These are phyloP conservation scores for Periplaneta americana DNA, from an alignment of 1,140 invertebrate species.

Conservation along the genomic window DNA sequence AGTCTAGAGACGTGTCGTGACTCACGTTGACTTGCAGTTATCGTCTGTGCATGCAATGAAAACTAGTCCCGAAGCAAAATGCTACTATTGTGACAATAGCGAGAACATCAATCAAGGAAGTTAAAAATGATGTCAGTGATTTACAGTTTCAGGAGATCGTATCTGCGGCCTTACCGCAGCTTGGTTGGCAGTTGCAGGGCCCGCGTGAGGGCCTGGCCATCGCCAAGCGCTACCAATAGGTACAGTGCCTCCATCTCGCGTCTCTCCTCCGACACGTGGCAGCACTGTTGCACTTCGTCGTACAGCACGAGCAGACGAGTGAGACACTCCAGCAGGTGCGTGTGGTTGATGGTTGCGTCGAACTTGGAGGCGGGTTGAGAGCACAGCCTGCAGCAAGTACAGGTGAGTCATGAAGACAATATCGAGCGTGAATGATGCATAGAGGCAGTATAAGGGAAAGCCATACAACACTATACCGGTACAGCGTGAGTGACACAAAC, in stretches of 20 bases:
- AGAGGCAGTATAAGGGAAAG: background rate
- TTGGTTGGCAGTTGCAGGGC: background rate
- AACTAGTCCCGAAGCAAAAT: too few species aligned
- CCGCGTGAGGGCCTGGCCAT: background rate
- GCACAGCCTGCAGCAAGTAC: constrained; percentile 21
- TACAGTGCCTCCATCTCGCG: constrained; percentile 9
- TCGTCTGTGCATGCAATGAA: too few species aligned
- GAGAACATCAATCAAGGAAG: too few species aligned
- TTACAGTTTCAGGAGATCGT: too few species aligned
- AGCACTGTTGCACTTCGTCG: background rate
- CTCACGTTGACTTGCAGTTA: too few species aligned
- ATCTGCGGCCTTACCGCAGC: background rate
- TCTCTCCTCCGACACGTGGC: background rate
- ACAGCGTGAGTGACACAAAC: background rate
- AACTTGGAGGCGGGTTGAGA: constrained; percentile 25
- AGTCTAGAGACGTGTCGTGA: too few species aligned
- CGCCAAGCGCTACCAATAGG: background rate
- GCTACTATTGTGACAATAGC: too few species aligned
- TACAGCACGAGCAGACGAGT: constrained; percentile 34
- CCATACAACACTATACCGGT: too few species aligned
- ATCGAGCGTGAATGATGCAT: background rate
- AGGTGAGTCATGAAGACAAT: background rate
- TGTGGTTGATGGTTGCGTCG: constrained; percentile 36
- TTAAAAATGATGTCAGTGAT: too few species aligned
- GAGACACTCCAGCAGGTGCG: constrained; percentile 37